Conservation (phyloP, 2,888 invertebrate genomes). For the Callimorpha dominula region DNA sequence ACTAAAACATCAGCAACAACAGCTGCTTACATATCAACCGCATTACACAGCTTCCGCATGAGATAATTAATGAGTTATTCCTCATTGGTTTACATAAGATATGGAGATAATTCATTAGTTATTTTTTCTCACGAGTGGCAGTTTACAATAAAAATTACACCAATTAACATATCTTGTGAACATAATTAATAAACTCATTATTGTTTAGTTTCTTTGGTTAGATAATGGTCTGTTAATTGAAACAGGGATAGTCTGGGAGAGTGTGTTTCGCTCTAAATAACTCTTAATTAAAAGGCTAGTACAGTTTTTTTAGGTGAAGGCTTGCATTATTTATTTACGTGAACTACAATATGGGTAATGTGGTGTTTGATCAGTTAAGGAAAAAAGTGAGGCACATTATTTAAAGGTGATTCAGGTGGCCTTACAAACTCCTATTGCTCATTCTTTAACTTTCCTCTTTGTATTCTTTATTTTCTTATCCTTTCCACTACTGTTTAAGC, state of each 20-base stretch:
- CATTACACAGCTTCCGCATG: neutral
- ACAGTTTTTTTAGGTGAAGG: conserved; percentile 1
- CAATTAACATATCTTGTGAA: conserved; percentile 7
- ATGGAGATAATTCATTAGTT: conserved; percentile 2
- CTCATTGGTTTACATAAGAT: conserved; percentile 1
- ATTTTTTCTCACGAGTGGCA: conserved; percentile 8
- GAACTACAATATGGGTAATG: too few species aligned
- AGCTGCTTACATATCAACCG: neutral
- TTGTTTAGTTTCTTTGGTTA: conserved; percentile 16
- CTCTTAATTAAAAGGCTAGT: neutral
- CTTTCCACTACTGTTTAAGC: too few species aligned
- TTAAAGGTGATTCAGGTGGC: too few species aligned
- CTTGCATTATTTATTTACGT: neutral
- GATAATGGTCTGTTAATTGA: conserved; percentile 1
- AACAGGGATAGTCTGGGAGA: neutral
- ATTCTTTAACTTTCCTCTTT: too few species aligned
- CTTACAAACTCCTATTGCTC: too few species aligned
- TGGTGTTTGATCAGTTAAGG: too few species aligned
- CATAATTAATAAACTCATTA: conserved; percentile 24
- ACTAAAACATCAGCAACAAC: neutral
- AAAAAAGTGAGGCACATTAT: too few species aligned
- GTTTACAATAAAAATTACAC: conserved; percentile 14
- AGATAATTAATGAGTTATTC: conserved; percentile 12
- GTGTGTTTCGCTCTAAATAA: neutral
- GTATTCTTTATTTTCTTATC: too few species aligned